Conservation (phyloP, 2,888 invertebrate genomes). For the Agrotis ipsilon region DNA sequence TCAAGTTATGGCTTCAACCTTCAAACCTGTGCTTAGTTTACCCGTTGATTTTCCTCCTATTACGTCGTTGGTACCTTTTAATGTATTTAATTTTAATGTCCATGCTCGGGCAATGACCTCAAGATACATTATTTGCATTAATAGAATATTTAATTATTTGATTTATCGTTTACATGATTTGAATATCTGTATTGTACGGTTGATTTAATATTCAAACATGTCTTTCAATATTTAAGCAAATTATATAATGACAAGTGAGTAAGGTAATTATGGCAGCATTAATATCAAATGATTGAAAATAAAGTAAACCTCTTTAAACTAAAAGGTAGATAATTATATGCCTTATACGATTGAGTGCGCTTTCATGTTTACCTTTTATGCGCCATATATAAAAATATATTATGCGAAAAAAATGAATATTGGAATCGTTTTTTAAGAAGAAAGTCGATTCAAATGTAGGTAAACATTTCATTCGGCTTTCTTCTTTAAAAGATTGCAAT, state of each 20-base stretch:
- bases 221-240: slow-evolving; percentile 14
- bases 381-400: background rate
- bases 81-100: slow-evolving; percentile 39
- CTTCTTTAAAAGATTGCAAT: too few relatives aligned
- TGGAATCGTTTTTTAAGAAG: background rate
- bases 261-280: slow-evolving; percentile 1
- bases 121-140: slow-evolving; percentile 17
- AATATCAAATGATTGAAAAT: background rate
- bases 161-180: slow-evolving; percentile 36
- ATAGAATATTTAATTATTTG: slow-evolving; percentile 25
- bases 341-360: background rate
- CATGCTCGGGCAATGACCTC: slow-evolving; percentile 48
- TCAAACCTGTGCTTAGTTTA: slow-evolving; percentile 28
- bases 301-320: background rate
- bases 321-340: background rate
- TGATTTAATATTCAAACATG: slow-evolving; percentile 6
- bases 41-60: slow-evolving; percentile 42
- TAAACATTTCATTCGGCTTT: background rate
- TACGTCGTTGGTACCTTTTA: slow-evolving; percentile 10
- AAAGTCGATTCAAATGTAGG: background rate
- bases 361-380: background rate
- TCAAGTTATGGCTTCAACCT: slow-evolving; percentile 45
- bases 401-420: background rate
- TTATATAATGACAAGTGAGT: slow-evolving; percentile 1
- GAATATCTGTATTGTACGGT: slow-evolving; percentile 13